Conservation (phyloP, 2,888 invertebrate genomes). For the Drosophila nr. medialis region DNA sequence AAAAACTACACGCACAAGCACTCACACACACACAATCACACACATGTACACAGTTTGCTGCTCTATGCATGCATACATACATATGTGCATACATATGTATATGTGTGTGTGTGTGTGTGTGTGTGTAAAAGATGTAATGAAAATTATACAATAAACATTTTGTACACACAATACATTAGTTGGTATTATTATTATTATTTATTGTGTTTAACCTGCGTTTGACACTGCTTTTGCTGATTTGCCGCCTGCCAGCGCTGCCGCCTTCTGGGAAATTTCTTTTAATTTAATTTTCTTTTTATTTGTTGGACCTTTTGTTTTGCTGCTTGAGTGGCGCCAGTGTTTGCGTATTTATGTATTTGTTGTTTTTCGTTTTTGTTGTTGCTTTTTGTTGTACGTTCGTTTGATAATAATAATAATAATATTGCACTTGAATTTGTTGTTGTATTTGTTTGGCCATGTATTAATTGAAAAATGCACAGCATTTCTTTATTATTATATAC, state of each 20-base stretch:
- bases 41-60: conserved; percentile 17
- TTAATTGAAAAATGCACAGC: conserved; percentile 60
- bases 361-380: conserved; percentile 32
- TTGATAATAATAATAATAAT: conserved; percentile 57
- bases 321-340: conserved; percentile 40
- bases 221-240: conserved; percentile 26
- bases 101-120: conserved; percentile 12
- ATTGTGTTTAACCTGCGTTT: conserved; percentile 42
- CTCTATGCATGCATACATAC: conserved; percentile 21
- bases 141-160: conserved; percentile 76
- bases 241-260: conserved; percentile 38
- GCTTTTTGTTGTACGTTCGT: conserved; percentile 29
- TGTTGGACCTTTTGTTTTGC: conserved; percentile 62
- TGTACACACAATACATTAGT: conserved; percentile 45
- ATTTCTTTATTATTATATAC: conserved; percentile 69
- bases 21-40: conserved; percentile 18
- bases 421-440: conserved; percentile 59
- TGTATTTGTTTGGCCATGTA: conserved; percentile 44
- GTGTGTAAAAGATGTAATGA: conserved; percentile 47
- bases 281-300: conserved; percentile 28
- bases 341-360: conserved; percentile 37
- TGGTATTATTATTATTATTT: conserved; percentile 19
- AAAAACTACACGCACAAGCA: conserved; percentile 58
- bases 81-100: conserved; percentile 14
- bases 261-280: conserved; percentile 23